Percentiles rank a stretch among this genome's conserved stretches.
Conservation (phyloP, 2,888 invertebrate species). For the Lycaena phlaeas region DNA sequence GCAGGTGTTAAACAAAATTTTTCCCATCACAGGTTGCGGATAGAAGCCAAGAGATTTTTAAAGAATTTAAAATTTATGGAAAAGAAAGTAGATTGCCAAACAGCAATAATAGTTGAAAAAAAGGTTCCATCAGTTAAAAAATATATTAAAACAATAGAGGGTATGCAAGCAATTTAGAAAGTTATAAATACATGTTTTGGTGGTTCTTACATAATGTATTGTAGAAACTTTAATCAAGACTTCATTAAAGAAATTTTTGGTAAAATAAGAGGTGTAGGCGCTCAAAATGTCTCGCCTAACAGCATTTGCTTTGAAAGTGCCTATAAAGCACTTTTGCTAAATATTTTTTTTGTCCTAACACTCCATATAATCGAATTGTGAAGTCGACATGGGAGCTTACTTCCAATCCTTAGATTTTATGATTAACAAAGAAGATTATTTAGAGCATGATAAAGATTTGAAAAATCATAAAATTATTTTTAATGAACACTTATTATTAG, state of each 20-base stretch:
- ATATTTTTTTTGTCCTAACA: constrained; percentile 12
- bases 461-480: too few species aligned
- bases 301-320: constrained; percentile 10
- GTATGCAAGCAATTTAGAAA: neutral
- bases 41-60: neutral
- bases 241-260: constrained; percentile 13
- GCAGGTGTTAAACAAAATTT: constrained; percentile 14
- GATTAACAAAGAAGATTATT: too few species aligned
- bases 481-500: too few species aligned
- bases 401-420: constrained; percentile 1
- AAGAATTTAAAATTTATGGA: neutral
- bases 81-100: too few species aligned
- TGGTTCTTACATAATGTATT: neutral
- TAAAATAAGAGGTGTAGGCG: constrained; percentile 10
- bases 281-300: constrained; percentile 9
- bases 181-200: neutral
- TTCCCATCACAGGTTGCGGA: constrained; percentile 11
- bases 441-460: too few species aligned
- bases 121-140: neutral
- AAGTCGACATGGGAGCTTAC: constrained; percentile 2
- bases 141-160: neutral
- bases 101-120: neutral
- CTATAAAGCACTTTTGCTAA: constrained; percentile 8
- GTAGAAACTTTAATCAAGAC: constrained; percentile 11
- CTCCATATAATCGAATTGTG: constrained; percentile 9